Evolutionary conservation across 2,113 vertebrate species (phyloP).

Genomic region (Coptodon rendalli): DNA sequence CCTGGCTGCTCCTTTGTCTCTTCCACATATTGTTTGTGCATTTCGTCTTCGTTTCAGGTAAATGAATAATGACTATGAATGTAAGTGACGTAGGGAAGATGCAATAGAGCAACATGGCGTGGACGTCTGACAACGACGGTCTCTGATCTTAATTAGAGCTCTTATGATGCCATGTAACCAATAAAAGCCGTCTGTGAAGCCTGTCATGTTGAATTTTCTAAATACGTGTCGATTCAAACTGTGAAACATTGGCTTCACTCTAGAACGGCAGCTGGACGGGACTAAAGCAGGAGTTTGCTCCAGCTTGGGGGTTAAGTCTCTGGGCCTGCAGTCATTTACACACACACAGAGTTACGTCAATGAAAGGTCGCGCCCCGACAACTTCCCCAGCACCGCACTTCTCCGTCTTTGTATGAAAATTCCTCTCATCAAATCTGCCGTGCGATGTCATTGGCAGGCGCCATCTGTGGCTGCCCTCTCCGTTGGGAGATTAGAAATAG

Average conservation of each 20-base stretch:
- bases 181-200: background rate
- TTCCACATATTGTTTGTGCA: background rate
- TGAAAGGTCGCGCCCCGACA: background rate
- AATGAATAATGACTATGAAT: background rate
- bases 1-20: background rate
- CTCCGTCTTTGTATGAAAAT: background rate
- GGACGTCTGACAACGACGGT: background rate
- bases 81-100: background rate
- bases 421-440: background rate
- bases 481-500: background rate
- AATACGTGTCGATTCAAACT: fast-evolving
- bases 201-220: background rate
- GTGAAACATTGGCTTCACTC: background rate
- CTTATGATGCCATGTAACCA: background rate
- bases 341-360: background rate
- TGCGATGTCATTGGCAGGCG: background rate
- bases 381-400: background rate
- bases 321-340: background rate
- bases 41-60: background rate
- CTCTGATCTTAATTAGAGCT: background rate
- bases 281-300: background rate
- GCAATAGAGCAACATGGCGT: background rate
- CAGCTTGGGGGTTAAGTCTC: background rate
- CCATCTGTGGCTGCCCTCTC: background rate
- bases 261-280: background rate